Conservation (phyloP, 2,113 vertebrate species). For the Brachionichthys hirsutus region DNA sequence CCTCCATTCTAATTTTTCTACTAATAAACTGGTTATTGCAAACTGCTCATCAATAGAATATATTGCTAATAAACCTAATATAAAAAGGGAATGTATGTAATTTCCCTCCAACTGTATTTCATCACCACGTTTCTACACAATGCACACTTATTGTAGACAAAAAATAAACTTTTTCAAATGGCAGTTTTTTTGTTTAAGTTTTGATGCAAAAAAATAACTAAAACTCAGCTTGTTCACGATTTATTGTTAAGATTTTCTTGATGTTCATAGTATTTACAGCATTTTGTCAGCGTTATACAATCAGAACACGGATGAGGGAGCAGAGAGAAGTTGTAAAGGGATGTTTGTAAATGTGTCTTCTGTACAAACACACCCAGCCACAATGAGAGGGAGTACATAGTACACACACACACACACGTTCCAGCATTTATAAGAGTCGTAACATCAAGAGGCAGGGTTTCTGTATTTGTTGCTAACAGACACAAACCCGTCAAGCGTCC, state of each 20-base stretch:
- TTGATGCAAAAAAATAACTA: not conserved
- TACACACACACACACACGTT: slow-evolving; percentile 20
- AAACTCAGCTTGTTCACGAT: slow-evolving; percentile 36
- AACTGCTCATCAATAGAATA: too few relatives aligned
- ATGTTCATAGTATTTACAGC: slow-evolving; percentile 39
- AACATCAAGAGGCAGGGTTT: slow-evolving; percentile 13
- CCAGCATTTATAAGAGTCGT: slow-evolving; percentile 16
- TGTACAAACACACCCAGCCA: slow-evolving; percentile 13
- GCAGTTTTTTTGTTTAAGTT: too few relatives aligned
- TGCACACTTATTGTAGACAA: too few relatives aligned
- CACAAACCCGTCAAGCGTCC: slow-evolving; percentile 10
- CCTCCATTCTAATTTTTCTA: too few relatives aligned
- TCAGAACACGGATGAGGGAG: slow-evolving; percentile 42
- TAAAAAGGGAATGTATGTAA: too few relatives aligned
- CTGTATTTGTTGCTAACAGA: slow-evolving; percentile 26
- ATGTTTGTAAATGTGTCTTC: slow-evolving; percentile 44
- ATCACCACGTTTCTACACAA: too few relatives aligned
- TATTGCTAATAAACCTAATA: too few relatives aligned
- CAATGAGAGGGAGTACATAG: slow-evolving; percentile 30
- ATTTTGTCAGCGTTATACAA: slow-evolving; percentile 51
- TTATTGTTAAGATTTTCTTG: slow-evolving; percentile 58
- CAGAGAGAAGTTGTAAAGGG: slow-evolving; percentile 6
- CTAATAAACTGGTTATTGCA: too few relatives aligned
- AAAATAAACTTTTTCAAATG: too few relatives aligned
- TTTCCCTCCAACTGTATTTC: too few relatives aligned